A percentile compares a stretch with the other conserved stretches of the same genome.
Conservation (phyloP, 2,113 vertebrate species). For the cat (Felis catus) region F.catus_Fca126_mat1.0 CM031422.1:10360501-10361000, state of each 20-base stretch:
- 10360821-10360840: no score
- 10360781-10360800: background rate
- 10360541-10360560: background rate
- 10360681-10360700: background rate
- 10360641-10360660: background rate
- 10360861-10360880: no score
- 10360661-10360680: background rate
- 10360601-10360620: background rate
- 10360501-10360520: background rate
- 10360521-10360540: background rate
- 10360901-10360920: accelerated
- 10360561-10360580: background rate
- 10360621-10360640: background rate
- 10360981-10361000: no score
- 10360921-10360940: no score
- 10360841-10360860: no score
- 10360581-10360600: background rate
- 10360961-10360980: no score
- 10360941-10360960: no score
- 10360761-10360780: background rate
- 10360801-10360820: no score
- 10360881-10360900: no score
- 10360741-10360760: background rate
- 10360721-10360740: background rate
- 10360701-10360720: background rate